These are phyloP conservation scores for Siphonodentalium dalli DNA, from an alignment of 2,888 invertebrate species.

Conservation along the genomic window DNA sequence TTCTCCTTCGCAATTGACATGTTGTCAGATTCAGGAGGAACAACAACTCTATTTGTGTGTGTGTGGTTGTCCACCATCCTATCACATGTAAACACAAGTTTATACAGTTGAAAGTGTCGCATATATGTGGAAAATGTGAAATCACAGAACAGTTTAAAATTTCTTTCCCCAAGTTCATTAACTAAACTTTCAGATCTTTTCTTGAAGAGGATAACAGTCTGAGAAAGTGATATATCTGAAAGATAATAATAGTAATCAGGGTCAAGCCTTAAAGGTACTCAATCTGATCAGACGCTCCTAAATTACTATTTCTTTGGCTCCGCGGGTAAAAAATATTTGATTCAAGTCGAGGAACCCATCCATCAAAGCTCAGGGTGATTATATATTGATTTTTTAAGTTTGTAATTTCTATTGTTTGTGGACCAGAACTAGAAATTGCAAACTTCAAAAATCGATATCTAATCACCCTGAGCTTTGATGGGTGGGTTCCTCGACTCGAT, in stretches of 20 bases:
- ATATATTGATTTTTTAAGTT: no score
- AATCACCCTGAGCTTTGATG: no score
- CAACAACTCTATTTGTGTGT: slow-evolving; percentile 31
- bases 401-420: no score
- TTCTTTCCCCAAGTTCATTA: slow-evolving; percentile 37
- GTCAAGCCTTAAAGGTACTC: no score
- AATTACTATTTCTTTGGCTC: no score
- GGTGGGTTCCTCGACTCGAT: no score
- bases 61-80: slow-evolving; percentile 32
- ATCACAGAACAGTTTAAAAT: slow-evolving; percentile 48
- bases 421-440: no score
- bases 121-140: slow-evolving; percentile 53
- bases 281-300: no score
- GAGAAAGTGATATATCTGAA: slow-evolving; percentile 35
- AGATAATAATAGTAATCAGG: not conserved
- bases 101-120: slow-evolving; percentile 53
- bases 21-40: slow-evolving; percentile 32
- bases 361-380: no score
- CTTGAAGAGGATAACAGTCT: slow-evolving; percentile 43
- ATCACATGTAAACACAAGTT: slow-evolving; percentile 46
- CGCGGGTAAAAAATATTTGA: no score
- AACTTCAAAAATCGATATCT: no score
- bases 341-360: no score
- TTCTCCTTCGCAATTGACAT: slow-evolving; percentile 39
- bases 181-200: slow-evolving; percentile 28